A percentile compares a stretch with the other conserved stretches of the same genome.
Evolutionary conservation across 2,888 invertebrate species (phyloP).

Genomic region (Philaethria dido): DNA sequence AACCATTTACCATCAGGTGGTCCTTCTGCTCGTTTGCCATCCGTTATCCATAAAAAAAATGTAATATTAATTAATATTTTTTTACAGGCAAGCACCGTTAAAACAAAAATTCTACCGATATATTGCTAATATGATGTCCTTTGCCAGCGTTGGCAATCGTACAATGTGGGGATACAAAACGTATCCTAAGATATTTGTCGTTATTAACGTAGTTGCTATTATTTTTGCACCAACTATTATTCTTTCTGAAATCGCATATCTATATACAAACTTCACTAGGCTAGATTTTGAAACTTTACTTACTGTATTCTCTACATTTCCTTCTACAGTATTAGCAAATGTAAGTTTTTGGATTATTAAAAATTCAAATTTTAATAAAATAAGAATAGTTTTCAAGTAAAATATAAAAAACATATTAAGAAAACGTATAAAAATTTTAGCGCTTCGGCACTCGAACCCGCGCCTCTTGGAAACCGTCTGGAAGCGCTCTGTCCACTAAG

Average conservation of each 20-base stretch:
- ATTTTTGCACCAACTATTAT: conserved; percentile 28
- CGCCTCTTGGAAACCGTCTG: too few relatives aligned
- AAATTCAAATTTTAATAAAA: too few relatives aligned
- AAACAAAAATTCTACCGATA: conserved; percentile 36
- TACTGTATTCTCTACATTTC: conserved; percentile 38
- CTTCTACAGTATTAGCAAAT: conserved; percentile 36
- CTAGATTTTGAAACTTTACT: conserved; percentile 39
- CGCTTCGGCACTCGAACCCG: too few relatives aligned
- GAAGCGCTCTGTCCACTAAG: too few relatives aligned
- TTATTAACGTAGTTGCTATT: conserved; percentile 25
- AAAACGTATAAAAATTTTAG: too few relatives aligned
- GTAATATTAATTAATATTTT: too few relatives aligned
- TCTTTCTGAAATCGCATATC: conserved; percentile 36
- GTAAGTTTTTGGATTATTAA: conserved; percentile 37
- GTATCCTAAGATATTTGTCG: conserved; percentile 9
- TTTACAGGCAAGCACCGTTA: conserved; percentile 35
- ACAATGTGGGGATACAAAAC: conserved; percentile 35
- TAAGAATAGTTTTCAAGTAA: too few relatives aligned
- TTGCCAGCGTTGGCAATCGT: conserved; percentile 32
- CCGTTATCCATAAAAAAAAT: too few relatives aligned
- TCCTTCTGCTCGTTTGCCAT: too few relatives aligned
- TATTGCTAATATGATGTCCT: conserved; percentile 32
- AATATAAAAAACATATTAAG: too few relatives aligned
- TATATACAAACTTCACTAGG: conserved; percentile 35
- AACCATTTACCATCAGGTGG: too few relatives aligned